Percentiles rank a stretch among this genome's conserved stretches.
Evolutionary conservation across 2,797 vertebrate species (phyloP).

Genomic region (Moxostoma hubbsi): DNA sequence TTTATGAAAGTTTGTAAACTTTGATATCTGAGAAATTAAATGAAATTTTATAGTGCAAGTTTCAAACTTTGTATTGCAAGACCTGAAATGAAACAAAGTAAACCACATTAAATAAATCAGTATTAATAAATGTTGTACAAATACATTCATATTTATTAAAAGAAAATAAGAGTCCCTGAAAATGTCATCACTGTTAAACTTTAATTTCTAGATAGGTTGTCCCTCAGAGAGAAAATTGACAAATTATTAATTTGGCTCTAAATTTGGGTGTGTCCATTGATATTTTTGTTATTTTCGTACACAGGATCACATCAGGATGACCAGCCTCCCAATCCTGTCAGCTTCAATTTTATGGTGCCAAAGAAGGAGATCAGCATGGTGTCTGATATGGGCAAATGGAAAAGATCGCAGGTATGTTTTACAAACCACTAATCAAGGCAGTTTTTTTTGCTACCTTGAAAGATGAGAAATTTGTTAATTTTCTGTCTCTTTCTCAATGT

Average conservation of each 20-base stretch:
- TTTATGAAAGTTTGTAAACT: too few species aligned
- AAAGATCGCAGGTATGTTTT: constrained; percentile 85
- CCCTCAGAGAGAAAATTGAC: background rate
- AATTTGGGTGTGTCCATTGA: background rate
- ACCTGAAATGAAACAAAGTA: too few species aligned
- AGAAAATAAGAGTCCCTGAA: background rate
- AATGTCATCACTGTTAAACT: background rate
- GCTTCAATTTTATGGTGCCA: constrained; percentile 84
- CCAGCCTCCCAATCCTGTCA: constrained; percentile 62
- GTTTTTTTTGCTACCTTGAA: background rate
- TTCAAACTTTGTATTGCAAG: too few species aligned
- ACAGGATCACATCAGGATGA: constrained; percentile 83
- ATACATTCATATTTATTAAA: too few species aligned
- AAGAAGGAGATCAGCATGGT: constrained; percentile 95
- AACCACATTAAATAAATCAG: too few species aligned
- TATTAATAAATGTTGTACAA: too few species aligned
- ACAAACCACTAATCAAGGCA: background rate
- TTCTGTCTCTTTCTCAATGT: background rate
- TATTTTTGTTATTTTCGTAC: constrained; percentile 1
- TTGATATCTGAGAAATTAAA: too few species aligned
- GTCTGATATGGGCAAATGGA: constrained; percentile 97
- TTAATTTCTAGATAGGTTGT: background rate
- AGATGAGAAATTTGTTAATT: background rate
- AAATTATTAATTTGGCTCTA: background rate
- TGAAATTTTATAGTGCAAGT: too few species aligned